Evolutionary conservation across 2,113 vertebrate genomes (phyloP).

Genomic region (Noturus placidus): DNA sequence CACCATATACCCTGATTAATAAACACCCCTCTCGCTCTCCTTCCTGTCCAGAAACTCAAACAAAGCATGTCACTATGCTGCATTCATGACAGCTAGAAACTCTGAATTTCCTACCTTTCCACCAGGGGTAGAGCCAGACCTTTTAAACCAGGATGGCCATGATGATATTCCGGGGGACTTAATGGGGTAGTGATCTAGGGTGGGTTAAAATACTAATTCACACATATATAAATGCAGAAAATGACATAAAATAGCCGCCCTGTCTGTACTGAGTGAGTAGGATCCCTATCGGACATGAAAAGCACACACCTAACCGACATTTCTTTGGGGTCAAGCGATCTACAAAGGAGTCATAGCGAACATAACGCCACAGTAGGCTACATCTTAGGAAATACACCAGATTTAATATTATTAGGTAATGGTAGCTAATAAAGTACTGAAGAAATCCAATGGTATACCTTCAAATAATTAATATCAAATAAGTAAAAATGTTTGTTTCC

Average conservation of each 20-base stretch:
- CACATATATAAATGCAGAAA: no score
- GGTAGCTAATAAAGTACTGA: neutral
- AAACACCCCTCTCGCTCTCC: neutral
- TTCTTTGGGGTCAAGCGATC: neutral
- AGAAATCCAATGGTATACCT: neutral
- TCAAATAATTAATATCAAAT: neutral
- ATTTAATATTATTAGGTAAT: neutral
- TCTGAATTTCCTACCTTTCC: neutral
- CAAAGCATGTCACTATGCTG: neutral
- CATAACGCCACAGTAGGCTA: neutral
- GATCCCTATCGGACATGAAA: neutral
- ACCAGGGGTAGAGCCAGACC: no score
- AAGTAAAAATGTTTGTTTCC: neutral
- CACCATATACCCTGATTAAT: neutral
- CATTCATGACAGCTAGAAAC: neutral
- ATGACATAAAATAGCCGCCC: no score
- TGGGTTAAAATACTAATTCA: no score
- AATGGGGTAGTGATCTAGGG: no score
- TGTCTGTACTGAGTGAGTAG: no score
- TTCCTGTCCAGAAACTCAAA: constrained; percentile 21
- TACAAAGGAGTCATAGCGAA: neutral
- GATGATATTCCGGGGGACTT: no score
- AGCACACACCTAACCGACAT: neutral
- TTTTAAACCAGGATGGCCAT: no score
- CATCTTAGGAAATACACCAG: neutral